Evolutionary conservation across 1,140 invertebrate genomes (phyloP).

Genomic region (Lordiphosa mommai): DNA sequence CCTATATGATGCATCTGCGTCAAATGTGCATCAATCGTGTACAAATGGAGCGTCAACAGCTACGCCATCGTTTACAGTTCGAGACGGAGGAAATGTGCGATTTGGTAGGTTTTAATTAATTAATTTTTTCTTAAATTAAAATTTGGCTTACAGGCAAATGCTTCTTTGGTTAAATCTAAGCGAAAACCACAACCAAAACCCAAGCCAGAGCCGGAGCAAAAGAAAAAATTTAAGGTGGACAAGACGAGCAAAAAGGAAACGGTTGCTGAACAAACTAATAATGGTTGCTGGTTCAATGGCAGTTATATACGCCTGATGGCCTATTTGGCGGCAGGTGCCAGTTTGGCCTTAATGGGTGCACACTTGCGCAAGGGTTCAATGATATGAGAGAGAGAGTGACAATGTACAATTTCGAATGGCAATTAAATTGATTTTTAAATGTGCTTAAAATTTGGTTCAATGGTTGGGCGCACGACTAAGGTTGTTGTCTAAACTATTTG

Average conservation of each 20-base stretch:
- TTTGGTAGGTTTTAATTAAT: too few species aligned
- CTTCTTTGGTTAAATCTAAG: too few species aligned
- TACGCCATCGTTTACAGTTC: not conserved
- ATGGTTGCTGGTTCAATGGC: too few species aligned
- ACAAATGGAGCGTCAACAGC: constrained; percentile 1
- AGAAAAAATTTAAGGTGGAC: too few species aligned
- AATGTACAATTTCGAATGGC: not conserved
- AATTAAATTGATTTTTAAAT: too few species aligned
- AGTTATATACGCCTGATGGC: not conserved
- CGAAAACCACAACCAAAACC: not conserved
- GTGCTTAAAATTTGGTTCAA: too few species aligned
- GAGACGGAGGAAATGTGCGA: not conserved
- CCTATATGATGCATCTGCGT: not conserved
- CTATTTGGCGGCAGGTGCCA: not conserved
- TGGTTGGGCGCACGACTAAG: too few species aligned
- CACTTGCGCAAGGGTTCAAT: not conserved
- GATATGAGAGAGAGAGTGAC: not conserved
- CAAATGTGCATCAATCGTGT: not conserved
- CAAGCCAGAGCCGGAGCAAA: too few species aligned
- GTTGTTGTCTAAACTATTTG: too few species aligned
- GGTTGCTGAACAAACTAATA: not conserved
- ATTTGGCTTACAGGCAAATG: too few species aligned
- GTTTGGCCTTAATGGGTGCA: not conserved
- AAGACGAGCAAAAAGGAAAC: too few species aligned
- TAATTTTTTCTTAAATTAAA: too few species aligned